phyloP scores from a whole-genome alignment of 1,140 invertebrate species.

The Saccostrea echinata region DNA sequence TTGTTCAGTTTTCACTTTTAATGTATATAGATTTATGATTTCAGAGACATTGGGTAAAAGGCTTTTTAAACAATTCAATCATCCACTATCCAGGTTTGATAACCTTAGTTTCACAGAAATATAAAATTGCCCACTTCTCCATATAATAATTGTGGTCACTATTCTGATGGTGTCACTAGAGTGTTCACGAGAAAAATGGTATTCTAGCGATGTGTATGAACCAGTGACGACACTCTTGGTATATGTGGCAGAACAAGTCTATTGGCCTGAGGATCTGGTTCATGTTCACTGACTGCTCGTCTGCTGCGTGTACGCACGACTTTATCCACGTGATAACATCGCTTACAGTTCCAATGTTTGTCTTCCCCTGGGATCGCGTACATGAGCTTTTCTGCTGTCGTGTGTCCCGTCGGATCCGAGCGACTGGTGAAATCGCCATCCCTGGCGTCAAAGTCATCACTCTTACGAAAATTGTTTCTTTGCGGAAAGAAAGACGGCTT shows the following conservation, averaged over 20 bases:
- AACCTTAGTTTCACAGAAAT: no score
- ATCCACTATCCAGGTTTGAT: no score
- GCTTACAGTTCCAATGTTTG: conserved; percentile 37
- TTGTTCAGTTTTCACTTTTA: no score
- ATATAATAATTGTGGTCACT: no score
- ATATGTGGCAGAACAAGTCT: neutral
- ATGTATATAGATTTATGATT: no score
- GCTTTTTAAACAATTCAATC: no score
- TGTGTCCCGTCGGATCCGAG: neutral
- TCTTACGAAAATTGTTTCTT: neutral
- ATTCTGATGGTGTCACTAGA: no score
- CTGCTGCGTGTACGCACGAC: neutral
- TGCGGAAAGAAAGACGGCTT: conserved; percentile 34
- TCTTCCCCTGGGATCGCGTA: neutral
- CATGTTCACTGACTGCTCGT: conserved; percentile 18
- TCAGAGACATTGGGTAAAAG: no score
- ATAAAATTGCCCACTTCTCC: no score
- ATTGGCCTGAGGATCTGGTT: neutral
- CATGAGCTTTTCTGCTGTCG: neutral
- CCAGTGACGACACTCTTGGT: conserved; percentile 4
- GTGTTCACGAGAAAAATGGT: no score
- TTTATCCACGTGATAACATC: conserved; percentile 45
- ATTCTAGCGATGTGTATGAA: neutral
- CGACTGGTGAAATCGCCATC: neutral
- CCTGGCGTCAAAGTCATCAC: neutral